These are phyloP conservation scores for Sarcophilus harrisii DNA, from an alignment of 2,797 vertebrate species.

Conservation along the genomic window DNA sequence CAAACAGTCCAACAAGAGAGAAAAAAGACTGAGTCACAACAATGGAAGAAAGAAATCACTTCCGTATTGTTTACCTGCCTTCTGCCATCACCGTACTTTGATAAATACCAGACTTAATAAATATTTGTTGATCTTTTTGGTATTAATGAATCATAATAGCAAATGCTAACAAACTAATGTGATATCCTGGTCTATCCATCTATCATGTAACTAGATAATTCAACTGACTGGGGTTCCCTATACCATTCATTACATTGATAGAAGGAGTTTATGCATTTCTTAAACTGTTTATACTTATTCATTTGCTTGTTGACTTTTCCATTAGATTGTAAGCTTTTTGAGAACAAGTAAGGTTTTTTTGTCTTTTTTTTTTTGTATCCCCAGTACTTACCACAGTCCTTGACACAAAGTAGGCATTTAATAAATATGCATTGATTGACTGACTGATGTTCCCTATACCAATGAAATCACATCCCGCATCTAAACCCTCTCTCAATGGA, in stretches of 20 bases:
- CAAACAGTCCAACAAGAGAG: slow-evolving; percentile 14
- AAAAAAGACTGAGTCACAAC: background rate
- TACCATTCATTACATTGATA: background rate
- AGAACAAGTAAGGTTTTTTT: background rate
- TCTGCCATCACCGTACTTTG: too few relatives aligned
- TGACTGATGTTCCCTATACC: background rate
- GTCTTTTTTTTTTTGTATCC: background rate
- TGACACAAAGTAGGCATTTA: background rate
- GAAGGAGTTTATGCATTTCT: background rate
- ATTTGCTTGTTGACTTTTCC: background rate
- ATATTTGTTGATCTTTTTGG: background rate
- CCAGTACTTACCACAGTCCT: background rate
- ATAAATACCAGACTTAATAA: background rate
- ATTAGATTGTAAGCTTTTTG: background rate
- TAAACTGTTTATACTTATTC: background rate
- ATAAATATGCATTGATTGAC: background rate
- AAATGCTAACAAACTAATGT: slow-evolving; percentile 38
- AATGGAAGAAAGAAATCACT: background rate
- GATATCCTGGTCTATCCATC: slow-evolving; percentile 22
- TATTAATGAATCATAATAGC: background rate
- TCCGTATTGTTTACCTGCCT: background rate
- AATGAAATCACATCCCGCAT: background rate
- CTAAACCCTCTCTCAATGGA: background rate
- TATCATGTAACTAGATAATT: slow-evolving; percentile 13
- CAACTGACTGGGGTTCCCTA: too few relatives aligned